Percentiles rank a stretch among this genome's conserved stretches.
These are phyloP conservation scores for Orthosia incerta DNA, from an alignment of 2,888 invertebrate species.

Conservation along the genomic window DNA sequence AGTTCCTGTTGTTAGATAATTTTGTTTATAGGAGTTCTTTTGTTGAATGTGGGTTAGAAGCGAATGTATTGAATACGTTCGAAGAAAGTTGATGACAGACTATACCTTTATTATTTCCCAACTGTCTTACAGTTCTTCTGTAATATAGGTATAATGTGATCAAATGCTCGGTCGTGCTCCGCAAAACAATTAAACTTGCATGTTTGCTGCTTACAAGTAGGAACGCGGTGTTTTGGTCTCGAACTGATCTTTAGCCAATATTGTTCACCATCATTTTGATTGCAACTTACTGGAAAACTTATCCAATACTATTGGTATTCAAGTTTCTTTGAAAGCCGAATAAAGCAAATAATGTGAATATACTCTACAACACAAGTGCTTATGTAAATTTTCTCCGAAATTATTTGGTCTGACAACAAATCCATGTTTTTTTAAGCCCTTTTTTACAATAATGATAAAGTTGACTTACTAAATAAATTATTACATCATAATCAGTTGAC, in stretches of 20 bases:
- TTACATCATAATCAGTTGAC: conserved; percentile 39
- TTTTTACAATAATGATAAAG: conserved; percentile 6
- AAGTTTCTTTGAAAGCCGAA: not conserved
- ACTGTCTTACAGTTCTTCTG: not conserved
- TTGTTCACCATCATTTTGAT: not conserved
- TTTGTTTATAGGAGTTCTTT: not conserved
- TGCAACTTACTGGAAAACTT: not conserved
- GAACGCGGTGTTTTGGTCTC: not conserved
- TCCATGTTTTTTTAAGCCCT: conserved; percentile 1
- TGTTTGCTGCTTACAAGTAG: no score
- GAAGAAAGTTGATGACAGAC: not conserved
- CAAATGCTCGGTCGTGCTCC: no score
- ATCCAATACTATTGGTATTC: not conserved
- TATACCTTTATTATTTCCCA: not conserved
- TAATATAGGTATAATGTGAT: no score
- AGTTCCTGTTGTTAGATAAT: conserved; percentile 33
- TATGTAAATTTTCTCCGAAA: conserved; percentile 7
- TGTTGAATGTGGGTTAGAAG: not conserved
- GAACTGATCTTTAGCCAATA: not conserved
- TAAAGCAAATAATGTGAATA: not conserved
- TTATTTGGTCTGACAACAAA: conserved; percentile 13
- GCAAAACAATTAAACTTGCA: no score
- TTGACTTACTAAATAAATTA: conserved; percentile 30
- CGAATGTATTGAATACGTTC: not conserved
- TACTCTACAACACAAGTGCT: not conserved